phyloP scores from a whole-genome alignment of 2,888 invertebrate genomes.

The Perizoma flavofasciatum region DNA sequence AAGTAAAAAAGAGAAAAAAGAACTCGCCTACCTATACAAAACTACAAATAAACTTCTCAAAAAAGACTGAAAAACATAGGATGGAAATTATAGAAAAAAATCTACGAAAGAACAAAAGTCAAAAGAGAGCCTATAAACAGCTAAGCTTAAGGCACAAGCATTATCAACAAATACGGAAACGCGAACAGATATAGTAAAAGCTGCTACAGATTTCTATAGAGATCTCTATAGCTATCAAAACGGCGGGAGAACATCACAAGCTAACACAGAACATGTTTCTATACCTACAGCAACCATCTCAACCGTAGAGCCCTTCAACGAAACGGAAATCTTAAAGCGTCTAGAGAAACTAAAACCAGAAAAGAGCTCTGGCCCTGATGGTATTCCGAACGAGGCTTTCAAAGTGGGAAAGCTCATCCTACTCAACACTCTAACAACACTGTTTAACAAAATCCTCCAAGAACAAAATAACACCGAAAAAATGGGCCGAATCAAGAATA shows the following conservation, averaged over 20 bases:
- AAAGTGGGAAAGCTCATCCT: conserved; percentile 13
- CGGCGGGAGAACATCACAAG: background rate
- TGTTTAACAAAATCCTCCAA: conserved; percentile 24
- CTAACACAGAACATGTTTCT: background rate
- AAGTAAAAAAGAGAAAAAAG: too few species aligned
- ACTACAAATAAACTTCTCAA: too few species aligned
- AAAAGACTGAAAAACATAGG: background rate
- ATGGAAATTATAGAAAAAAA: background rate
- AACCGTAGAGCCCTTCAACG: background rate
- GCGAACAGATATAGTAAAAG: conserved; percentile 12
- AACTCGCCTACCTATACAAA: too few species aligned
- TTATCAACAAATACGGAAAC: conserved; percentile 12
- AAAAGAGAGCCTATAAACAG: conserved; percentile 21
- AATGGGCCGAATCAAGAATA: conserved; percentile 17
- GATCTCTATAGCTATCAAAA: conserved; percentile 3
- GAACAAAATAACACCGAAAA: conserved; percentile 5
- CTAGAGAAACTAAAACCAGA: conserved; percentile 8
- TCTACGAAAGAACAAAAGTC: conserved; percentile 6
- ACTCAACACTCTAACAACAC: background rate
- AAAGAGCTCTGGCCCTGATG: conserved; percentile 18
- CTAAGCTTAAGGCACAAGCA: conserved; percentile 10
- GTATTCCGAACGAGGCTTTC: conserved; percentile 29
- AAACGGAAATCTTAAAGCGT: conserved; percentile 11
- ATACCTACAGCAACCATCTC: too few species aligned
- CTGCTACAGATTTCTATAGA: conserved; percentile 19